Percentiles rank a stretch among this genome's conserved stretches.
Conservation (phyloP, 2,888 invertebrate species). For the Hanleya hanleyi region DNA sequence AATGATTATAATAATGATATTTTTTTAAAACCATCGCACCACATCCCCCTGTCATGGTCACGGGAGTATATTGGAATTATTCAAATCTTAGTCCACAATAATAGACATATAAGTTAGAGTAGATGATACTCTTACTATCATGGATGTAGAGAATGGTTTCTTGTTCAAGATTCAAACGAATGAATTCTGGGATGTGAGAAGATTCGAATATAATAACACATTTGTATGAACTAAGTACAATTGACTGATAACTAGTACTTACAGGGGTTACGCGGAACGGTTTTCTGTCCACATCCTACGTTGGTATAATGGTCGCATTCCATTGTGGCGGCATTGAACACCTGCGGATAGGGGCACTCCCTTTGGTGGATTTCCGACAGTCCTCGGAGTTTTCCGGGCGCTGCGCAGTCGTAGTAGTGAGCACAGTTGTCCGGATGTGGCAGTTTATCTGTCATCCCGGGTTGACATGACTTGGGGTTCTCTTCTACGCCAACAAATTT, state of each 20-base stretch:
- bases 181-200: no score
- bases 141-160: not conserved
- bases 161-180: not conserved
- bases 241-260: constrained; percentile 31
- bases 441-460: not conserved
- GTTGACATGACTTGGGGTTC: not conserved
- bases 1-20: no score
- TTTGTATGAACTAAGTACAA: no score
- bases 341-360: constrained; percentile 54
- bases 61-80: no score
- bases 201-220: no score
- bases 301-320: constrained; percentile 39
- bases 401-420: constrained; percentile 45
- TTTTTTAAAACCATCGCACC: no score
- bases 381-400: constrained; percentile 18
- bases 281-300: constrained; percentile 45
- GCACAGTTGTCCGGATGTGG: constrained; percentile 42
- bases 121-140: no score
- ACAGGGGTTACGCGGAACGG: constrained; percentile 51
- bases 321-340: constrained; percentile 42
- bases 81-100: no score
- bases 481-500: no score
- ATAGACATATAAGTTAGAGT: no score
- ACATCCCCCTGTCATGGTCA: no score
- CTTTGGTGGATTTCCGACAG: constrained; percentile 40